Percentiles rank a stretch among this genome's conserved stretches.
Conservation (phyloP, 2,888 invertebrate genomes). For the Drosophila algonquin region DNA sequence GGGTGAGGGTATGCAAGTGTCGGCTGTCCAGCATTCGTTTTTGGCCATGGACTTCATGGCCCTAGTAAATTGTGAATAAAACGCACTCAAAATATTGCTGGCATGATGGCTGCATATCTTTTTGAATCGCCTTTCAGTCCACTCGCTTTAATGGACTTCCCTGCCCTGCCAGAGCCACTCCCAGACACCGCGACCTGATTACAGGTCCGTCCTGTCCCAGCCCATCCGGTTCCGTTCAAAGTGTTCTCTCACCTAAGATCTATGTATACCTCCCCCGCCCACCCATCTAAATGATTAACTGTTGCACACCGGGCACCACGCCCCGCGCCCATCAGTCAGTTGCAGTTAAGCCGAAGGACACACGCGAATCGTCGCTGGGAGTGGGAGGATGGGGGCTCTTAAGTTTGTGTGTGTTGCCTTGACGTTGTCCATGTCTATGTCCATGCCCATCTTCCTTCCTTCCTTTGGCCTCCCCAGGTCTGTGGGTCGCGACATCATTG, state of each 20-base stretch:
- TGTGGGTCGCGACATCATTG: slow-evolving; percentile 31
- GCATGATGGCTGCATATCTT: background rate
- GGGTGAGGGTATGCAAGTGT: too few species aligned
- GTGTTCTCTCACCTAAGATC: slow-evolving; percentile 20
- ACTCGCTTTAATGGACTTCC: background rate
- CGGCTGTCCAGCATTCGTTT: too few species aligned
- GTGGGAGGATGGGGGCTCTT: background rate
- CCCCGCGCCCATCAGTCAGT: slow-evolving; percentile 51
- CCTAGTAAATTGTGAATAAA: too few species aligned
- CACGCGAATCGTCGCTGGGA: slow-evolving; percentile 8
- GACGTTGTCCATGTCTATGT: slow-evolving; percentile 32
- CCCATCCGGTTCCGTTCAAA: background rate
- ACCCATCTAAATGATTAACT: slow-evolving; percentile 66
- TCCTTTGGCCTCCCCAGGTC: slow-evolving; percentile 7
- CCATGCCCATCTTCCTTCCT: slow-evolving; percentile 5
- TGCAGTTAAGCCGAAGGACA: slow-evolving; percentile 59
- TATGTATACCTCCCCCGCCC: background rate
- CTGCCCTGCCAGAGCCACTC: slow-evolving; percentile 14
- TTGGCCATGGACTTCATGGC: too few species aligned
- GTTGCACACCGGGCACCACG: slow-evolving; percentile 51
- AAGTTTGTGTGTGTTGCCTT: slow-evolving; percentile 41
- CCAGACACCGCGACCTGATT: slow-evolving; percentile 20
- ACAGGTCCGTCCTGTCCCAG: background rate
- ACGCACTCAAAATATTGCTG: background rate
- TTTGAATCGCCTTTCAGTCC: background rate